phyloP scores from a whole-genome alignment of 92 coral and sea anemone species.

The Isaurus tuberculatus region DNA sequence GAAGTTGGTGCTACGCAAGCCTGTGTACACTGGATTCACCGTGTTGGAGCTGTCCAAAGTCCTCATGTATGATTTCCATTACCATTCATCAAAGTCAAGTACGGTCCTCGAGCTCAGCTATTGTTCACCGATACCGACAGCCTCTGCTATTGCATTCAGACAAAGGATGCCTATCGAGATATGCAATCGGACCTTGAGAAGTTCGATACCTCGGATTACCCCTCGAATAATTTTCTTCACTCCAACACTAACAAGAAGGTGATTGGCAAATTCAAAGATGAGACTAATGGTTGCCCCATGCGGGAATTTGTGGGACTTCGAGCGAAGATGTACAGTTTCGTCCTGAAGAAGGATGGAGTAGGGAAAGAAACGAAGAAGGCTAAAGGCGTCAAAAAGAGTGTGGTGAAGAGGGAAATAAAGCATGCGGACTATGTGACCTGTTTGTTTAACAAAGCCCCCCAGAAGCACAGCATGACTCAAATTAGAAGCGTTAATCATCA shows the following conservation, averaged over 20 bases:
- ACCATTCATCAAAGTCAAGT: not conserved
- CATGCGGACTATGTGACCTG: not conserved
- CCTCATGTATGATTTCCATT: slow-evolving; percentile 6
- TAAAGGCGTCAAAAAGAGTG: not conserved
- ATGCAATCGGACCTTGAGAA: not conserved
- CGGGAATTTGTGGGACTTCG: not conserved
- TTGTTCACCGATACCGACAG: slow-evolving; percentile 17
- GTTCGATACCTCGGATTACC: slow-evolving; percentile 10
- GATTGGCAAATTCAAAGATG: slow-evolving; percentile 4
- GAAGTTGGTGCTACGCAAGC: not conserved
- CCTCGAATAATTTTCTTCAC: not conserved
- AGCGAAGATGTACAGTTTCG: not conserved
- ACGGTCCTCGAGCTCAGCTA: not conserved
- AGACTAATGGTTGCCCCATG: not conserved
- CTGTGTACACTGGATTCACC: not conserved
- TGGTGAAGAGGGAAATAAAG: not conserved
- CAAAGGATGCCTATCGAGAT: not conserved
- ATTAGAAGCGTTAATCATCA: not conserved
- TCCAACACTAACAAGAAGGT: not conserved
- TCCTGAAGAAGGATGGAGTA: not conserved
- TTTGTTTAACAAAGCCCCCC: not conserved
- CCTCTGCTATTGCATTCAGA: slow-evolving; percentile 4
- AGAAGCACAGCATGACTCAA: not conserved
- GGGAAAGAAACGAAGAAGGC: not conserved
- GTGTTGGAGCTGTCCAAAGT: not conserved